These are phyloP conservation scores for Brachionus paranguensis DNA, from an alignment of 1,140 invertebrate species.

Conservation along the genomic window DNA sequence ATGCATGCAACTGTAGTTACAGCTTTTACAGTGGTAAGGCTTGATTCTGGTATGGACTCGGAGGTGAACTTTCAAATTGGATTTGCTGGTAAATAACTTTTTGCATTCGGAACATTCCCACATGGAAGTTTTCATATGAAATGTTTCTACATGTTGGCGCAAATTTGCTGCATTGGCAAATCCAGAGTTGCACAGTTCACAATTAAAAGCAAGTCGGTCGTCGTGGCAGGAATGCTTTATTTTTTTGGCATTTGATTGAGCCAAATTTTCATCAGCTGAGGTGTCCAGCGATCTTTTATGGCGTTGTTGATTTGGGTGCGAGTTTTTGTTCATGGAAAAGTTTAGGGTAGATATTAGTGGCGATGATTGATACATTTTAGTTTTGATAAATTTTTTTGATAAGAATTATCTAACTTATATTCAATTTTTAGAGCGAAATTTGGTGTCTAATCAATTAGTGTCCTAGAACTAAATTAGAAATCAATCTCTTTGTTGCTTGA, in stretches of 20 bases:
- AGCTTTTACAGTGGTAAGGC: constrained; percentile 34
- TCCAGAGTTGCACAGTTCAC: background rate
- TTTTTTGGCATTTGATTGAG: background rate
- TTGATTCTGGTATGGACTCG: constrained; percentile 19
- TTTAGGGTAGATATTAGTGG: background rate
- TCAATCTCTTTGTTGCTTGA: constrained; percentile 18
- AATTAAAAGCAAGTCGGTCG: background rate
- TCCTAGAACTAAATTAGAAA: constrained; percentile 29
- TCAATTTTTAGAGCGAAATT: constrained; percentile 19
- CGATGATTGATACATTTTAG: background rate
- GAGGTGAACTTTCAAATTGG: constrained; percentile 37
- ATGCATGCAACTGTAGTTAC: constrained; percentile 40
- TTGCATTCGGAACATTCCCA: constrained; percentile 38
- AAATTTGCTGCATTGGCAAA: constrained; percentile 24
- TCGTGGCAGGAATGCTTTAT: background rate
- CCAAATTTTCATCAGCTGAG: background rate
- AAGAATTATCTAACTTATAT: constrained; percentile 33
- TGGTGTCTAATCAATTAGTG: constrained; percentile 12
- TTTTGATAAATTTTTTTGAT: constrained; percentile 21
- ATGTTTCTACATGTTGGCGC: background rate
- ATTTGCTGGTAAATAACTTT: constrained; percentile 32
- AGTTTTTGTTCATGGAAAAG: background rate
- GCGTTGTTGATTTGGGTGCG: background rate
- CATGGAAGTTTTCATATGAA: constrained; percentile 37
- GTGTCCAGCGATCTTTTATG: background rate